Base-by-base conservation (phyloP, 1,140 invertebrate species). In the Hydropsyche tenuis region DNA sequence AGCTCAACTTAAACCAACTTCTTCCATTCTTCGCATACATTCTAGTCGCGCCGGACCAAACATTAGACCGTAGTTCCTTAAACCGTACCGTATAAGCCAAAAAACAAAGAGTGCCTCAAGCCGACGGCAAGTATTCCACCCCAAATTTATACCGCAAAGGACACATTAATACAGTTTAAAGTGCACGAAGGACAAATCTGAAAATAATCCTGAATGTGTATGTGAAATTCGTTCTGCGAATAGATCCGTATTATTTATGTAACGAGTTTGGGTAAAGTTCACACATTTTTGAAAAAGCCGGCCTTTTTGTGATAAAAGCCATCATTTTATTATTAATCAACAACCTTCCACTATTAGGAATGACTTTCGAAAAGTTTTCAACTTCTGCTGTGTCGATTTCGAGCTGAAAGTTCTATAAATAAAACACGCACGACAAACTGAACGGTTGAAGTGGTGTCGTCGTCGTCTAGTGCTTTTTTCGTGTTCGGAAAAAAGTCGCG, bases 1-100 rank as follows among this genome's bases (percentile, higher is more conserved):
- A 70, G 68, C 68, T 70, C 68, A 70, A 70, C 68, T 46, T 22
- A 70, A 56, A 16, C n/a, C 68, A 37, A 70, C 18, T 70, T 70
- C 68, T 56, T 46, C 48, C 27, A 37, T 37, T 37, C 30, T 37
- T 37, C 30, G 30, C 30, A 37, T 37, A 37, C 30, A 37, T 37
- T 37, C 30, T 37, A 37, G 30, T 37, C 30, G 30, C 30, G 30
- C 30, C 30, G 30, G 30, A 37, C 30, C 30, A 37, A 37, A 37
- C 30, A 37, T 37, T 43, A 62, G 12, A 51, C 56, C 56, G 4
- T 16, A 62, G 56, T 37, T 37, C 30, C 30, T 9, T 37, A 23
- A 62, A 62, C 7, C 6, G 7, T 56, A 37, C 30, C 30, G 30
- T 37, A 37, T 37, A 37, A 37, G 30, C 30, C 30, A 22, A 20